phyloP scores from a whole-genome alignment of 53 echinoderm and acorn worm genomes.

The Luidia sarsii region DNA sequence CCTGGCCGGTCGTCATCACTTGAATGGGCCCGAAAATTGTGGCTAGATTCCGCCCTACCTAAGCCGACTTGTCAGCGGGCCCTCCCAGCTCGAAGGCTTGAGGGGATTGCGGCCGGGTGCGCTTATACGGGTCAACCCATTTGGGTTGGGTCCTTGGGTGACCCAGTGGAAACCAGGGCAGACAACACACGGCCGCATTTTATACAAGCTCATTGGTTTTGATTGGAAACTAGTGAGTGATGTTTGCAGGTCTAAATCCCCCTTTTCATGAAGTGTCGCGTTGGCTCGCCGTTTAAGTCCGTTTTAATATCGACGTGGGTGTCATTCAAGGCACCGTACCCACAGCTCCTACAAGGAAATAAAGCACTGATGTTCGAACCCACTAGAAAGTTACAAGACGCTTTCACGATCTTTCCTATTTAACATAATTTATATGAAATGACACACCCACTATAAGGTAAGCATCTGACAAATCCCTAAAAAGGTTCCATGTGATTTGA shows the following conservation, averaged over 20 bases:
- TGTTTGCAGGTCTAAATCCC: conserved; percentile 5
- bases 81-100: not conserved
- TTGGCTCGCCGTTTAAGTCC: not conserved
- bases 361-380: too few relatives aligned
- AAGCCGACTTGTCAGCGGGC: not conserved
- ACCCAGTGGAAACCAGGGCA: not conserved
- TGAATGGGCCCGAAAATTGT: conserved; percentile 7
- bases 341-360: too few relatives aligned
- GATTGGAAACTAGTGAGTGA: conserved; percentile 44
- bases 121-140: conserved; percentile 21
- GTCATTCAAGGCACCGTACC: not conserved
- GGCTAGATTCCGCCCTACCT: conserved; percentile 4
- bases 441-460: too few relatives aligned
- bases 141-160: not conserved
- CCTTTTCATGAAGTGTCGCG: not conserved
- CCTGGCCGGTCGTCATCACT: too few relatives aligned
- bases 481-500: too few relatives aligned
- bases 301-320: not conserved
- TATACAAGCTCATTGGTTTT: conserved; percentile 16
- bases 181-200: conserved; percentile 1
- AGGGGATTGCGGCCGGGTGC: conserved; percentile 8
- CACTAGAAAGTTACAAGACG: too few relatives aligned
- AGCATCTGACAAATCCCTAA: too few relatives aligned
- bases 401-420: too few relatives aligned
- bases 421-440: too few relatives aligned